Conservation (phyloP, 2,888 invertebrate genomes). For the Hyposoter didymator region DNA sequence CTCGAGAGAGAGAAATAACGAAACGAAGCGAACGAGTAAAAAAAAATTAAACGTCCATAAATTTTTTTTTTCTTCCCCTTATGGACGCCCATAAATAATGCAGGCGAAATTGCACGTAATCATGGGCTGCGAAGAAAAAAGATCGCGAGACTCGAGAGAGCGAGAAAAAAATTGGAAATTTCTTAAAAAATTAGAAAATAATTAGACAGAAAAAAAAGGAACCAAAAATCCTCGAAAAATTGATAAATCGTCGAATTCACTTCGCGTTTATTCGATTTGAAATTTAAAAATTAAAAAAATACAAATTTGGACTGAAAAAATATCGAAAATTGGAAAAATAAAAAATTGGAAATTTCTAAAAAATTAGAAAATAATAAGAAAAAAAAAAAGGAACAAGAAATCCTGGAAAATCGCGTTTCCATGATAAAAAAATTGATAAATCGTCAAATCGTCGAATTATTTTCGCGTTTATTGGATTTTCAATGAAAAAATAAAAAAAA, state of each 20-base stretch:
- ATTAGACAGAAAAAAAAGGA: slow-evolving; percentile 14
- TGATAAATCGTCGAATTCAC: too few species aligned
- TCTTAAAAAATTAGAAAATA: too few species aligned
- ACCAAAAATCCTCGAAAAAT: background rate
- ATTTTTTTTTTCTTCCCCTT: background rate
- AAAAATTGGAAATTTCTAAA: background rate
- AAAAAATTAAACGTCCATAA: slow-evolving; percentile 8
- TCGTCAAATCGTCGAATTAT: too few species aligned
- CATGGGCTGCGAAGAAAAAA: slow-evolving; percentile 18
- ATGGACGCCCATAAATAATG: slow-evolving; percentile 1
- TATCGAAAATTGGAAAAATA: background rate
- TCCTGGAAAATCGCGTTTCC: background rate
- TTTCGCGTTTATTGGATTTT: background rate
- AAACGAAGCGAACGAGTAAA: background rate
- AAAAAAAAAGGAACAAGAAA: slow-evolving; percentile 5
- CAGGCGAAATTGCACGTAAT: slow-evolving; percentile 57
- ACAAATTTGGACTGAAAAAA: background rate
- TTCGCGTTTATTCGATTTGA: background rate
- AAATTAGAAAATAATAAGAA: too few species aligned
- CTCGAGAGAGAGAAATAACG: background rate
- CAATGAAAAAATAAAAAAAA: background rate
- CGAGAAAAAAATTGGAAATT: background rate
- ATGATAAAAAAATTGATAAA: background rate
- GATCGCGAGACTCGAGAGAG: background rate
- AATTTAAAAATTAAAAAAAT: background rate